These are phyloP conservation scores for Liasis olivaceus DNA, from an alignment of 2,797 vertebrate genomes.

Conservation along the genomic window DNA sequence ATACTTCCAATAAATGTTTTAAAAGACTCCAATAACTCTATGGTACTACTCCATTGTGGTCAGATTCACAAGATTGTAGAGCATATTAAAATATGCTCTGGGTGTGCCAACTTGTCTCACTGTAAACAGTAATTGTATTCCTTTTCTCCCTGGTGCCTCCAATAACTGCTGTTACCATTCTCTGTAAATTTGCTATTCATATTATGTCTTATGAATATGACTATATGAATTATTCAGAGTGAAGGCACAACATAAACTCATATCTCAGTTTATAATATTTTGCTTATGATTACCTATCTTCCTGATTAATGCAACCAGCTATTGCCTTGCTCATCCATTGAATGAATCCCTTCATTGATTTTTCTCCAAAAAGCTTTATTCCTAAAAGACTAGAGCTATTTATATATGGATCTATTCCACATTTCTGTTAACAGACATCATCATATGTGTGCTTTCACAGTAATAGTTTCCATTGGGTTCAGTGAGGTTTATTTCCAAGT, in stretches of 20 bases:
- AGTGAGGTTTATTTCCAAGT: not conserved
- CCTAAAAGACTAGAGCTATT: not conserved
- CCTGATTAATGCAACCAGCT: fast-evolving
- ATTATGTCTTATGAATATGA: constrained; percentile 17
- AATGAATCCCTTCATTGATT: not conserved
- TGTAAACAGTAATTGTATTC: constrained; percentile 17
- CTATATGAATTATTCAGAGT: constrained; percentile 7
- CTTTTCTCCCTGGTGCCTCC: not conserved
- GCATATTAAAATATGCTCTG: not conserved
- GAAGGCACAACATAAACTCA: not conserved
- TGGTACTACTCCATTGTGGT: not conserved
- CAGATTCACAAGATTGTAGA: fast-evolving
- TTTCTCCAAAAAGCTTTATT: not conserved
- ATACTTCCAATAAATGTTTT: not conserved
- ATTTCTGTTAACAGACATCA: not conserved
- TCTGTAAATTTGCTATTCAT: constrained; percentile 25
- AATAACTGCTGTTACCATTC: constrained; percentile 16
- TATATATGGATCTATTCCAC: constrained; percentile 1
- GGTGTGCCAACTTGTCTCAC: not conserved
- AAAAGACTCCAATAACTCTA: not conserved
- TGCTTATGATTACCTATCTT: constrained; percentile 26
- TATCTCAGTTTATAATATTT: constrained; percentile 21
- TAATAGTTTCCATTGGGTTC: not conserved
- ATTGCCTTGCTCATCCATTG: not conserved
- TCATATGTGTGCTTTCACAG: not conserved